Base-by-base conservation (phyloP, 2,888 invertebrate genomes). In the Drosophila picticornis region DNA sequence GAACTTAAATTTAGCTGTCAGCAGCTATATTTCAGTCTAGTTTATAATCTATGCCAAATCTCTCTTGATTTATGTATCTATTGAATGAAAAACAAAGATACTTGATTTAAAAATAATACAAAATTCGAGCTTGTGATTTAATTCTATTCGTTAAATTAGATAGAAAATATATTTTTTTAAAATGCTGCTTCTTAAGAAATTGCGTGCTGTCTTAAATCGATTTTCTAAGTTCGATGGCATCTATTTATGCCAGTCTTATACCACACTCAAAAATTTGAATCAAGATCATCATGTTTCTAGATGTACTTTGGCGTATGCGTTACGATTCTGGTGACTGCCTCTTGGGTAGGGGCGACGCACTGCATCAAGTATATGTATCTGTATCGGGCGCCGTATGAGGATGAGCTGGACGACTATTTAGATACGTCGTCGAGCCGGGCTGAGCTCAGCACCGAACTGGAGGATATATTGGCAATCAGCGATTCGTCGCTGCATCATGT, bases 341-440 rank as follows among this genome's bases (percentile, higher is more conserved):
- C 97, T 19, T 98, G 98, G 98, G 98, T 98, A 55, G 97, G 97
- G 0, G 96, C 97, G n/a, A 97, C 98, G 1, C 98, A 98, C 92
- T 96, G 97, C 92, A 96, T 98, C 85, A 97, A 97, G 93, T 96
- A 97, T 91, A 95, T 97, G 92, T 97, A 97, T 91, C 94, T 96
- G 88, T 92, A 92, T 76, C 91, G 92, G 19, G 91, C 87, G 58
- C 85, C 91, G 2, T 92, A 92, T 60, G 90, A 91, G 32, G 86
- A 89, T 63, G 84, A 91, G 61, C 73, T 90, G 25, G 92, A 92
- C 52, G 84, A 91, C 46, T 79, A 87, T 70, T 82, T 90, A 64
- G 88, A 84, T 46, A 91, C 82, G 36, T 86, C 72, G 48, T 90
- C 74, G 53, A 82, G 73, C 59, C 88, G 76, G 11, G 84, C 81